Evolutionary conservation across 2,888 invertebrate species (phyloP).

Genomic region (Lasius platythorax): DNA sequence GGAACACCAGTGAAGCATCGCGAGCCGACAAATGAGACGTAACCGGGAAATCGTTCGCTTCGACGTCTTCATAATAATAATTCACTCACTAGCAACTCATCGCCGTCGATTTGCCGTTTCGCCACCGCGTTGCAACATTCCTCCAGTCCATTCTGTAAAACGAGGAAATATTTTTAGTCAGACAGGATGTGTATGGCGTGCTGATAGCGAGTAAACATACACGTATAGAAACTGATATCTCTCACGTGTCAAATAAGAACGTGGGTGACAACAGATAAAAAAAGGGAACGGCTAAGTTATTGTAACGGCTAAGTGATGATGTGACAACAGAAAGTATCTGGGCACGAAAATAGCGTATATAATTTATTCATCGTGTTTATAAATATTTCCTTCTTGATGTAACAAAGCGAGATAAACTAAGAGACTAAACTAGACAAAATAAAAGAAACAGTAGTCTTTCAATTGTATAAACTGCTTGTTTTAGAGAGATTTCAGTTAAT

Average conservation of each 20-base stretch:
- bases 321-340: background rate
- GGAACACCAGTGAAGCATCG: background rate
- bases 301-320: background rate
- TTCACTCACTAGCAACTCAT: conserved; percentile 82
- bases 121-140: conserved; percentile 81
- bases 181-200: background rate
- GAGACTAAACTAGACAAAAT: background rate
- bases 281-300: background rate
- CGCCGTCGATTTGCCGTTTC: conserved; percentile 83
- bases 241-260: background rate
- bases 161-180: conserved; percentile 15
- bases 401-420: background rate
- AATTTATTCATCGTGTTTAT: background rate
- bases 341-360: background rate
- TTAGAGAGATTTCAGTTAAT: background rate
- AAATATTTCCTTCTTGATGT: background rate
- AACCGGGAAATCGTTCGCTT: conserved; percentile 4
- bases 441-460: background rate
- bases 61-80: background rate
- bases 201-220: background rate
- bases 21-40: conserved; percentile 2
- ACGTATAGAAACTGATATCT: background rate
- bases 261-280: background rate
- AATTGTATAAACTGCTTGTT: background rate
- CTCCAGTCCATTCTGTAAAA: conserved; percentile 81